Evolutionary conservation across 2,797 vertebrate species (phyloP), one percentile per base, ranked within the genome.

Genomic region (Staurois parvus): DNA sequence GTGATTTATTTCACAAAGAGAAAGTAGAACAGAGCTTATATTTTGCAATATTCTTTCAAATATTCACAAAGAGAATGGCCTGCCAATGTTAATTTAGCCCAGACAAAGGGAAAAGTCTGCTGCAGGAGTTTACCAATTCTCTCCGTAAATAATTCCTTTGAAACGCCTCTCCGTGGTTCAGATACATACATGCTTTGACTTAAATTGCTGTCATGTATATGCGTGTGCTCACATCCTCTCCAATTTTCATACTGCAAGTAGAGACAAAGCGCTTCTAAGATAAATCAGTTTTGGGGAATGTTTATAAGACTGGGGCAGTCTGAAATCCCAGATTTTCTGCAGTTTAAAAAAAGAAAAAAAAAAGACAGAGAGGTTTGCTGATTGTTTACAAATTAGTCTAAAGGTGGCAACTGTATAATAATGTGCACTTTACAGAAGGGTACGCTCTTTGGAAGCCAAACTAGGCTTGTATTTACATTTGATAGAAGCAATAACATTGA

Each of bases 161-260:
- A n/a, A 52, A 24, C 48, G 48, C 75, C 73, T 68, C 34, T 29
- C 34, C 32, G 28, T 21, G 32, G 24, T 59, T 77, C 74, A 83
- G 72, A 48, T 84, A 77, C 76, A 73, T 76, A 84, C 82, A 84
- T 72, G 76, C 74, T 64, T 64, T 56, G 48, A 56, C 56, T 67
- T 19, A 62, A 64, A 84, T 76, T 13, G 40, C 64, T 52, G 17
- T 26, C 56, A 15, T 77, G 74, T 70, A 42, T 84, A 70, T 72
- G 74, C 28, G 69, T 84, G 48, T 62, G 73, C 67, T 70, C 74
- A 48, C n/a, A 67, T 83, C 75, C 67, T 76, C 64, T 76, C 28
- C 29, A 76, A 76, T 56, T 70, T 37, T 48, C 45, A 21, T 29
- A n/a, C 34, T 66, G 21, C 37, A 30, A 29, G 26, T 12, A 30